Percentiles rank a stretch among this genome's conserved stretches.
These are phyloP conservation scores for Chrysodeixis includens DNA, from an alignment of 2,888 invertebrate species.

Conservation along the genomic window DNA sequence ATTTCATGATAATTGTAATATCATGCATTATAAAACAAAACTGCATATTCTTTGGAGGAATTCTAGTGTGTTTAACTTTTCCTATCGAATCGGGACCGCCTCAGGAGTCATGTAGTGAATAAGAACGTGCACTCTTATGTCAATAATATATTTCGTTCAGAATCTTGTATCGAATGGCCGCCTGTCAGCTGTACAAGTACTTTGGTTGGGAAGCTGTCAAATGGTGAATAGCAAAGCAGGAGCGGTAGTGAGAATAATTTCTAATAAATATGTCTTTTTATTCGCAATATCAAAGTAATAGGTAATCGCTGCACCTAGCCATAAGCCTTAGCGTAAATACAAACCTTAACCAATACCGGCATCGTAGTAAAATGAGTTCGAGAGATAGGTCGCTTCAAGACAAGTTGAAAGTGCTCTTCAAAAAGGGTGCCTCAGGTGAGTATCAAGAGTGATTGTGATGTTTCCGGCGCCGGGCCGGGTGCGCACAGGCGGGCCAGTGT, in stretches of 20 bases:
- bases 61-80: conserved; percentile 1
- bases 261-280: conserved; percentile 84
- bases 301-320: conserved; percentile 76
- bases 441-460: conserved; percentile 39
- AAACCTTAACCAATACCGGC: conserved; percentile 62
- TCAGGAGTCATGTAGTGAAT: conserved; percentile 7
- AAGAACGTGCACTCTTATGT: conserved; percentile 8
- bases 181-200: conserved; percentile 74
- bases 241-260: conserved; percentile 83
- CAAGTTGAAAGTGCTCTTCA: conserved; percentile 93
- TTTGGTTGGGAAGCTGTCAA: conserved; percentile 71
- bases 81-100: conserved; percentile 4
- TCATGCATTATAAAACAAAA: conserved; percentile 23
- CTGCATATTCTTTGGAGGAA: conserved; percentile 11
- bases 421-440: conserved; percentile 89
- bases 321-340: conserved; percentile 69
- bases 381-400: conserved; percentile 92
- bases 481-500: conserved; percentile 2
- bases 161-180: conserved; percentile 65
- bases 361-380: conserved; percentile 88
- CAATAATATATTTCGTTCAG: conserved; percentile 60
- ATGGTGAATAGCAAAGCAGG: conserved; percentile 78
- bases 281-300: conserved; percentile 79
- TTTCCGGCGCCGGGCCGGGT: neutral
- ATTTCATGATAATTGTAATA: conserved; percentile 18